Conservation (phyloP, 35 echinoderm and acorn worm species). For the Diadema setosum region DNA sequence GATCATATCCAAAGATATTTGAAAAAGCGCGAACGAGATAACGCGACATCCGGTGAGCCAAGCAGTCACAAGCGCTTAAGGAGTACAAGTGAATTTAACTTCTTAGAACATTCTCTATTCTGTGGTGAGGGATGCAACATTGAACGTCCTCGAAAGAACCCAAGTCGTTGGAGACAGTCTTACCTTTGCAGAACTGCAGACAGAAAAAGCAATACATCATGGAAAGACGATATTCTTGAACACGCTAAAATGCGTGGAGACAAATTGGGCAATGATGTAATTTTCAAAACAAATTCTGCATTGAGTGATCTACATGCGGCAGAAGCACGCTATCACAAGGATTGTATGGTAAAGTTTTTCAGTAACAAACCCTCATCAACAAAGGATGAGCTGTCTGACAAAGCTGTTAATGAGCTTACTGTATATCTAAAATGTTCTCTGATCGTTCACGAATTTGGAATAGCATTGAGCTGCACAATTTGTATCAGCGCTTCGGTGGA, state of each 20-base stretch:
- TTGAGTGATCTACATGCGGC: constrained; percentile 37
- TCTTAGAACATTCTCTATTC: constrained; percentile 26
- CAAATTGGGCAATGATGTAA: neutral
- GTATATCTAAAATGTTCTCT: neutral
- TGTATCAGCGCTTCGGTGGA: neutral
- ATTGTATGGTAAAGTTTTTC: neutral
- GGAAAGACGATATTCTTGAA: constrained; percentile 14
- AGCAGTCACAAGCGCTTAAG: neutral
- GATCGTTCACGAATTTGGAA: constrained; percentile 25
- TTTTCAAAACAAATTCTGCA: neutral
- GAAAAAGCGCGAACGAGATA: neutral
- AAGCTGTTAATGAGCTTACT: neutral
- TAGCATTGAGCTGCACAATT: constrained; percentile 19
- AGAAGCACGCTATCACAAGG: constrained; percentile 9
- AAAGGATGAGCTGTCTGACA: neutral
- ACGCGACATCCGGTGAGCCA: neutral
- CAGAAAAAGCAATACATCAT: neutral
- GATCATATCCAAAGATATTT: neutral
- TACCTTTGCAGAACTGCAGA: neutral
- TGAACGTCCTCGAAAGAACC: constrained; percentile 23
- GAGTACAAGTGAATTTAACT: neutral
- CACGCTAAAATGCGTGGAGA: neutral
- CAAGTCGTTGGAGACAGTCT: constrained; percentile 3
- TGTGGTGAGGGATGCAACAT: constrained; percentile 27
- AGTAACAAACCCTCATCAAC: neutral